Evolutionary conservation across 1,140 invertebrate species (phyloP), one percentile per base, ranked within the genome.

Genomic region (Scaptomyza hsui): DNA sequence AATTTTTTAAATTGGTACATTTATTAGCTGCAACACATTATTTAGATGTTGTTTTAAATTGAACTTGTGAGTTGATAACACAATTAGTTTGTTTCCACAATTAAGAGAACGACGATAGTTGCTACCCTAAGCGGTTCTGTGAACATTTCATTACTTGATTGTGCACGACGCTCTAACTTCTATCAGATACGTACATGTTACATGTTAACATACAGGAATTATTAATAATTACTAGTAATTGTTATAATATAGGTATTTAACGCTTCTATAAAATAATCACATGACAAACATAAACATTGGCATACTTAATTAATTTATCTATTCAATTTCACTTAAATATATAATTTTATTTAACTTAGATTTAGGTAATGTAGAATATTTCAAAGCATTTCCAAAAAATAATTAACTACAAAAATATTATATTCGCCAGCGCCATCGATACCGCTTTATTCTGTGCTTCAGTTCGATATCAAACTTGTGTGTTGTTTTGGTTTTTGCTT

Each of bases 351-450:
- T 63, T 56, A 59, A 45, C 57, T 62, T 75, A 72, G 72, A 44
- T 61, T 26, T 72, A 61, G 41, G 21, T 62, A 56, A 72, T 61
- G 72, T 52, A 44, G 26, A 57, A 26, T 44, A 59, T 70, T 49
- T 65, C 71, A 57, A 78, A 83, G 80, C 80, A 69, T 86, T 81
- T 29, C 26, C 26, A 29, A 72, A 62, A 75, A 89, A 86, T 80
- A 83, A 77, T 89, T 90, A 65, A 86, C 86, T 89, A 89, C 53
- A 77, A 82, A 81, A 89, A 89, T 88, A 86, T 76, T 64, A 57
- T 45, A 60, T 49, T 57, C 13, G 57, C 52, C 35, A 12, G 19
- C 6, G 18, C 32, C 39, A 16, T 45, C 53, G 18, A 35, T 75
- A 18, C 13, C 26, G 16, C 29, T 59, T 5, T 47, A 52, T 18